Conservation (phyloP, 35 echinoderm and acorn worm species). For the Stichopus chloronotus region DNA sequence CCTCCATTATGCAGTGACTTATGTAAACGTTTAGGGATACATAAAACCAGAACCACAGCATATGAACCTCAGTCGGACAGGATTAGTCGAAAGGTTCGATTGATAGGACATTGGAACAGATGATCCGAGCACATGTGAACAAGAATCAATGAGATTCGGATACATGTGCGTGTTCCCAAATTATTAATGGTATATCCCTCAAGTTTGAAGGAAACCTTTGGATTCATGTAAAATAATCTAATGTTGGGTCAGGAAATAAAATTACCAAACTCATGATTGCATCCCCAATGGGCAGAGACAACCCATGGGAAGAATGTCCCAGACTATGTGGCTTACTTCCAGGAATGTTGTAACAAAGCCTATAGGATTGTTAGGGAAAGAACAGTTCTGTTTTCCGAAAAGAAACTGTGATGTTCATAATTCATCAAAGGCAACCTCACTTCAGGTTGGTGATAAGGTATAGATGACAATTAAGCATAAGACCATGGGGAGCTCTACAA, state of each 20-base stretch:
- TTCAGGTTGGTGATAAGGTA: not conserved
- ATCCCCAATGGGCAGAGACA: not conserved
- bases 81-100: conserved; percentile 48
- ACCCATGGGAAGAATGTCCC: not conserved
- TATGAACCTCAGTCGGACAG: conserved; percentile 37
- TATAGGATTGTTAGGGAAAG: not conserved
- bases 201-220: conserved; percentile 21
- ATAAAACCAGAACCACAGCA: conserved; percentile 51
- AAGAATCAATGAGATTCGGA: conserved; percentile 63
- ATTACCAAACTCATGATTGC: conserved; percentile 45
- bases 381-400: not conserved
- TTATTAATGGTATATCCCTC: conserved; percentile 62
- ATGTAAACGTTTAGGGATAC: conserved; percentile 44
- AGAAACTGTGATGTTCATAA: conserved; percentile 21
- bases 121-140: not conserved
- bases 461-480: not conserved
- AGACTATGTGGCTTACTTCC: not conserved
- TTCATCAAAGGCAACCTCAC: not conserved
- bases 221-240: conserved; percentile 37
- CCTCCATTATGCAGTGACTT: conserved; percentile 26
- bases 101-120: conserved; percentile 23
- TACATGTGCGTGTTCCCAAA: conserved; percentile 23
- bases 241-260: conserved; percentile 43
- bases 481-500: not conserved
- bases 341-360: conserved; percentile 9